A percentile compares a stretch with the other conserved stretches of the same genome.
Evolutionary conservation across 1,140 invertebrate species (phyloP).

Genomic region (Apis laboriosa): DNA sequence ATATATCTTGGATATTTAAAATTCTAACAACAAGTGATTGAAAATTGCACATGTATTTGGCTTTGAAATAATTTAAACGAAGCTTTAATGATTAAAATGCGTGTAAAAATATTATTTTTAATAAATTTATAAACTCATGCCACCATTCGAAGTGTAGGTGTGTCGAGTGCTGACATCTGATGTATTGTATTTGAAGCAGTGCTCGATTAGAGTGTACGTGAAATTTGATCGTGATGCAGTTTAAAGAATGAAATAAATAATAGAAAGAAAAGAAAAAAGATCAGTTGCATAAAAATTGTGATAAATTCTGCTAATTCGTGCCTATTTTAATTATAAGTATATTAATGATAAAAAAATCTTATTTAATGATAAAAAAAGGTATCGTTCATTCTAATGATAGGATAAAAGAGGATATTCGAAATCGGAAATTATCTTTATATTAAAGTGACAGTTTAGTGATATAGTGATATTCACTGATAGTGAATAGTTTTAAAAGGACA

Average conservation of each 20-base stretch:
- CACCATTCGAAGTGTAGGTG: conserved; percentile 21
- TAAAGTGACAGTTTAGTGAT: background rate
- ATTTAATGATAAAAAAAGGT: background rate
- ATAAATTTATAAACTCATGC: conserved; percentile 19
- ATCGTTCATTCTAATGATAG: background rate
- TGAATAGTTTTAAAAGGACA: background rate
- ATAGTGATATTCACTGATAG: too few species aligned
- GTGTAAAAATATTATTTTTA: background rate
- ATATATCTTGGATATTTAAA: background rate
- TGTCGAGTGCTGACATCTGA: background rate
- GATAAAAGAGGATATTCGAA: background rate
- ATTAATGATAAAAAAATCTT: too few species aligned
- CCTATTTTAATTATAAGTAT: background rate
- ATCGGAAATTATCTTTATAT: background rate
- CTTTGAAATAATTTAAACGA: background rate
- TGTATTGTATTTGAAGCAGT: conserved; percentile 3
- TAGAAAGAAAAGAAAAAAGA: background rate
- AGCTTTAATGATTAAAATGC: background rate
- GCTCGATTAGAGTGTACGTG: background rate
- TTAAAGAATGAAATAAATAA: background rate
- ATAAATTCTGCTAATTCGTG: conserved; percentile 14
- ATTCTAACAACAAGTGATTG: background rate
- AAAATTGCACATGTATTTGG: background rate
- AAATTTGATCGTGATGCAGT: conserved; percentile 10
- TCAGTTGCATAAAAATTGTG: conserved; percentile 1